Evolutionary conservation across 2,113 vertebrate species (phyloP), one percentile per base, ranked within the genome.

Genomic region (Garra rufa): DNA sequence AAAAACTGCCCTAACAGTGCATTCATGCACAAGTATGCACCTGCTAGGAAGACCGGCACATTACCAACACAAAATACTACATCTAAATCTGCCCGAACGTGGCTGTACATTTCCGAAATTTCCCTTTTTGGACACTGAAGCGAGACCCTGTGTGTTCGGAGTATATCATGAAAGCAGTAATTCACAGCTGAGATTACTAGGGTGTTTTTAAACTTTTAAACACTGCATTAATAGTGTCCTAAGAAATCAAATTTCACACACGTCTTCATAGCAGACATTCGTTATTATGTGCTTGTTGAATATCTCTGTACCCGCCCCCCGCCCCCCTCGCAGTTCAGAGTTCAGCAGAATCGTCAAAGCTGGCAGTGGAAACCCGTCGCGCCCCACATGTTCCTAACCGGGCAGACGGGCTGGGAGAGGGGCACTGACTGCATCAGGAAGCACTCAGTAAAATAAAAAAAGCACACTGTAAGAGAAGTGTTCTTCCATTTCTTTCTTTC

Each of bases 361-460:
- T 86, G 84, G 84, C 81, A 88, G 87, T 77, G 84, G 71, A 81
- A 76, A 73, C 59, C 83, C 30, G 59, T 30, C n/a, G 43, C 6
- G 34, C 63, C 71, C 30, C 65, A 85, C 65, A 8, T 59, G 74
- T 21, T 46, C 78, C 61, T 63, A 55, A 48, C 46, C 15, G 73
- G 81, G 34, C 34, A 34, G 34, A 34, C 34, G 5, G 34, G 34
- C 34, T 34, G 34, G 34, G 34, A 4, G 34, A 34, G 34, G 34
- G 34, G n/a, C 73, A 86, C 81, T 81, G 84, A 83, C 78, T 83
- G 76, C 77, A 67, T 78, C 81, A 84, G 87, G 84, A 88, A 86
- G 84, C 84, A 59, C 87, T 88, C 73, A 81, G 81, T 63, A 38
- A 71, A 78, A 71, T 52, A 77, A 61, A 73, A 46, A 85, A 79